These are phyloP conservation scores for Macroglossus sobrinus DNA, from an alignment of 2,113 vertebrate genomes.

Conservation along the genomic window DNA sequence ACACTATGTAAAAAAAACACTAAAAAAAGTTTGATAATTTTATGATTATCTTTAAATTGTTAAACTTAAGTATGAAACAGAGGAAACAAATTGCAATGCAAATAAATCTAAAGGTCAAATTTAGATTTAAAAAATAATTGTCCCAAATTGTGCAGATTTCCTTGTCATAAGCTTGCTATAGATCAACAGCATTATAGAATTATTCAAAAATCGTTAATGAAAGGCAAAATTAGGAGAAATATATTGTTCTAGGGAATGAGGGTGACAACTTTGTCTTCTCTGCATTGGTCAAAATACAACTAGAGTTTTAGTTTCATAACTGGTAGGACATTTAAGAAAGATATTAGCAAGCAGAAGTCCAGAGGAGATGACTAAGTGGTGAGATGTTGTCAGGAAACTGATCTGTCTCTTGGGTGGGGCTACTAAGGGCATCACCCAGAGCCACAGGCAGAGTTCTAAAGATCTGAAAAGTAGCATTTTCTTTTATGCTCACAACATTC, in stretches of 20 bases:
- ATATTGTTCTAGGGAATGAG: not conserved
- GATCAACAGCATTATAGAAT: not conserved
- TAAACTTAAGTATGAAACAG: not conserved
- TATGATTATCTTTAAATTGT: not conserved
- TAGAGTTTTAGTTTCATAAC: not conserved
- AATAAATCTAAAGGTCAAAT: not conserved
- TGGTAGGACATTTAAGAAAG: not conserved
- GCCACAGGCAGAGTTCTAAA: not conserved
- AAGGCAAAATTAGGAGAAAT: not conserved
- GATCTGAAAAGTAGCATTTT: not conserved
- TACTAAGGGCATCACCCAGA: not conserved
- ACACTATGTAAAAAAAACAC: too few species aligned
- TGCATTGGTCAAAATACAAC: not conserved
- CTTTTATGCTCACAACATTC: not conserved
- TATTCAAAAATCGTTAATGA: not conserved
- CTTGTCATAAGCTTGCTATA: not conserved
- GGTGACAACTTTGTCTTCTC: not conserved
- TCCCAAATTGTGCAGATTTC: not conserved
- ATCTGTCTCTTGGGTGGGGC: not conserved
- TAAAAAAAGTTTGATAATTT: not conserved
- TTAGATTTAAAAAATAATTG: not conserved
- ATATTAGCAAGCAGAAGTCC: not conserved
- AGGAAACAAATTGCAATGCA: not conserved
- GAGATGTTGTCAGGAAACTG: not conserved
- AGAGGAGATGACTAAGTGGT: not conserved